These are phyloP conservation scores for Chelonus formosanus DNA, from an alignment of 2,888 invertebrate species.

Conservation along the genomic window DNA sequence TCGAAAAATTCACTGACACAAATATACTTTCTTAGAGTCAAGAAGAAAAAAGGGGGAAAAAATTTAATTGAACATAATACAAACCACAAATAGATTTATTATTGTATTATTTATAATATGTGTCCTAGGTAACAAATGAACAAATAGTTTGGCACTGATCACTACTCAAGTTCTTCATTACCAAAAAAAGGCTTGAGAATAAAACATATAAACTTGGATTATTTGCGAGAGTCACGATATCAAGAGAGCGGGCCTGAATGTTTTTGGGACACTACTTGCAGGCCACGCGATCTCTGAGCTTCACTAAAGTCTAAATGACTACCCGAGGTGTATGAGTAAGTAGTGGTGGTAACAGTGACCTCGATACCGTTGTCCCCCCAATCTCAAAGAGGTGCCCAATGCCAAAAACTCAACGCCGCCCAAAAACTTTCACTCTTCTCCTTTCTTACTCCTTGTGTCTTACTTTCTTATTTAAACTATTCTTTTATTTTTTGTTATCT, in stretches of 20 bases:
- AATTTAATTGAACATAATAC: too few species aligned
- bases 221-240: not conserved
- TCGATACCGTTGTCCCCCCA: conserved; percentile 58
- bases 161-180: not conserved
- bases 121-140: not conserved
- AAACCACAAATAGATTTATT: conserved; percentile 13
- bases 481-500: conserved; percentile 7
- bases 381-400: conserved; percentile 47
- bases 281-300: conserved; percentile 34
- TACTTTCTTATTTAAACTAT: conserved; percentile 27
- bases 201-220: not conserved
- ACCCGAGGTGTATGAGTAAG: conserved; percentile 35
- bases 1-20: conserved; percentile 24
- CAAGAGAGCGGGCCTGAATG: conserved; percentile 28
- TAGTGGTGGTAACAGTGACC: conserved; percentile 63
- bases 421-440: conserved; percentile 52
- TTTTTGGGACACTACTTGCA: conserved; percentile 29
- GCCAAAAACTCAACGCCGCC: conserved; percentile 54
- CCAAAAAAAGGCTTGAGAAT: not conserved
- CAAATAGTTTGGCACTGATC: not conserved
- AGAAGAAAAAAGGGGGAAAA: too few species aligned
- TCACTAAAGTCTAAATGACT: conserved; percentile 38
- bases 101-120: not conserved
- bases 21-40: conserved; percentile 9
- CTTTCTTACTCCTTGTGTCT: conserved; percentile 13